Base-by-base conservation (phyloP, 2,888 invertebrate species). In the Chrysolina americana region DNA sequence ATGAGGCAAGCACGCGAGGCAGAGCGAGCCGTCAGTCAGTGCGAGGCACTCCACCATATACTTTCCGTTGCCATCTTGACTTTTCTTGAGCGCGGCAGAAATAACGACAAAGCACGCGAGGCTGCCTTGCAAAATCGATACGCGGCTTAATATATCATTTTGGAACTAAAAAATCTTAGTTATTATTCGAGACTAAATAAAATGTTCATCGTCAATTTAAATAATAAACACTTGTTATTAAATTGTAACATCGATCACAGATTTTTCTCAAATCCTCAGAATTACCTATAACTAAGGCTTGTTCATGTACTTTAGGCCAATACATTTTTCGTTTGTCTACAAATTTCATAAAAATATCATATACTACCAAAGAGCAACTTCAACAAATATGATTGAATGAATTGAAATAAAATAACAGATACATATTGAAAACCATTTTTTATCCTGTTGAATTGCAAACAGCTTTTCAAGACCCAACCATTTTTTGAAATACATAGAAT, bases 161-260 rank as follows among this genome's bases (percentile, higher is more conserved):
- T 6, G 36, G 8, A 36, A 36, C 8, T 8, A 6, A 36, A 36
- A 8, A 8, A 8, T 0, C 36, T 0, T 36, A 36, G 36, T 8
- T 36, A n/a, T 13, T 15, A 44, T 44, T 44, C 15, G 44, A 44
- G 15, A 3, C 15, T 44, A 3, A 3, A 44, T 15, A 15, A 36
- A 17, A n/a, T 1, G 48, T 48, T 11, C 19, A 13, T 4, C 10
- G 53, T 53, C 13, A 13, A 4, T 48, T 48, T 36, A 36, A 44
- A 44, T 44, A 2, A 44, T 13, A 21, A 23, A 21, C 17, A 23
- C 9, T n/a, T 23, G 47, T 41, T 41, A 68, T 65, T 21, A 70
- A 66, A 70, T 68, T 21, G 48, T 71, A 74, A 50, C 19, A 73
- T 13, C 50, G 15, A 74, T 68, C 71, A 74, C 68, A 74, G 71